Evolutionary conservation across 2,797 vertebrate genomes (phyloP), one percentile per base, ranked within the genome.

Genomic region (Falco cherrug): DNA sequence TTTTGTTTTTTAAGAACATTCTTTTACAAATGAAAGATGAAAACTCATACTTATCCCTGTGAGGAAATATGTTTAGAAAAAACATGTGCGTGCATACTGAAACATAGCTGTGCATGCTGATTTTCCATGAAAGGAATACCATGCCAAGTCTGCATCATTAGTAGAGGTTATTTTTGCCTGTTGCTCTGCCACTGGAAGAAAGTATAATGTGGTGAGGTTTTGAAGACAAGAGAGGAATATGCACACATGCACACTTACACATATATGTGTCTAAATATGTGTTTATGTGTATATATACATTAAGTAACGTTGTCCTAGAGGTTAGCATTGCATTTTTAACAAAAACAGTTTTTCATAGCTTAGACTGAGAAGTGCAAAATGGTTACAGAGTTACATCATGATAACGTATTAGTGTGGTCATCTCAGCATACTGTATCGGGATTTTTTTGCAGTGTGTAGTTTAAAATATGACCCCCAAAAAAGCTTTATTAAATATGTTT

Each of bases 211-310:
- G 17, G 7, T 73, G 10, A 56, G 54, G 4, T 53, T 71, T 57
- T 7, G 26, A 83, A 60, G 13, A 28, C 7, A 8, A 43, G 8
- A 8, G n/a, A 86, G 39, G 9, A 79, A 57, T 45, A 26, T 74
- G 16, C 9, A 31, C 8, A 13, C 33, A 9, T 0, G 1, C 13
- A 6, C 17, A 11, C 2, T n/a, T 51, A 50, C 48, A 67, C 22
- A 26, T 43, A 50, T 53, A 2, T 19, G 2, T 45, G 11, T 54
- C 7, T 54, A 1, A 54, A 2, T 45, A 5, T 29, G 2, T 56
- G 3, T 68, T 18, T 47, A 4, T 45, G 21, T 54, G 19, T 26
- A 83, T 31, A 17, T 50, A 29, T n/a, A 14, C 35, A 21, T 29
- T 9, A 70, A 67, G 5, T 0, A 2, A 26, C 9, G 57, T 76